A percentile compares a stretch with the other conserved stretches of the same genome.
Evolutionary conservation across 2,113 vertebrate species (phyloP).

Genomic region (Chaetodon auriga): DNA sequence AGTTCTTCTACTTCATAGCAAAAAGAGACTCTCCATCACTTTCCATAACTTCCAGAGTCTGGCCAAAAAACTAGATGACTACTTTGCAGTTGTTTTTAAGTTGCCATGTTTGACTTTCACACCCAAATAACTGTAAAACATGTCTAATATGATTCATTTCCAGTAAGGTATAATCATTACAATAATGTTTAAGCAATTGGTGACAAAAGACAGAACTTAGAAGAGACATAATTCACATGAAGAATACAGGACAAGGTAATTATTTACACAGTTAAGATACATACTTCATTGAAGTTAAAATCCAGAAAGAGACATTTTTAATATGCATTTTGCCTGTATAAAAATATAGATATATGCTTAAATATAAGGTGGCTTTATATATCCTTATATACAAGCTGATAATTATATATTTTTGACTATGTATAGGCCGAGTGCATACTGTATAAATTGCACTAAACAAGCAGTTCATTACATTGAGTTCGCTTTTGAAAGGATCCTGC

Average conservation of each 20-base stretch:
- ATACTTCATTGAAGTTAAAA: slow-evolving; percentile 66
- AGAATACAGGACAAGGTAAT: slow-evolving; percentile 8
- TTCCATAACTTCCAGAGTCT: neutral
- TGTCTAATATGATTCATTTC: neutral
- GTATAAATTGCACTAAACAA: slow-evolving; percentile 45
- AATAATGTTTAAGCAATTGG: neutral
- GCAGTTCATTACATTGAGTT: slow-evolving; percentile 33
- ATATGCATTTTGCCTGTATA: slow-evolving; percentile 45
- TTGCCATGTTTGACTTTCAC: neutral
- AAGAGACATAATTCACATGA: slow-evolving; percentile 16
- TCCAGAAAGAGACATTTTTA: slow-evolving; percentile 12
- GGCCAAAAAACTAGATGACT: neutral
- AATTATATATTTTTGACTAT: slow-evolving; percentile 18
- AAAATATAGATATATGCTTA: slow-evolving; percentile 59
- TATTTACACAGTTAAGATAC: slow-evolving; percentile 46
- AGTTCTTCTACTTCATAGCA: neutral
- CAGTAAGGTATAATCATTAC: slow-evolving; percentile 1
- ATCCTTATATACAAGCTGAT: slow-evolving; percentile 51
- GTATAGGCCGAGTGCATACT: slow-evolving; percentile 16
- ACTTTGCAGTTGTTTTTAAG: neutral
- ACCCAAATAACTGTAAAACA: slow-evolving; percentile 18
- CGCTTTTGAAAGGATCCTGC: slow-evolving; percentile 5
- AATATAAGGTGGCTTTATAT: slow-evolving; percentile 54
- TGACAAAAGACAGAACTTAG: neutral
- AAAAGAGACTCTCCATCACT: slow-evolving; percentile 11